Evolutionary conservation across 2,113 vertebrate species (phyloP), one percentile per base, ranked within the genome.

Genomic region (Charadrius vociferus): DNA sequence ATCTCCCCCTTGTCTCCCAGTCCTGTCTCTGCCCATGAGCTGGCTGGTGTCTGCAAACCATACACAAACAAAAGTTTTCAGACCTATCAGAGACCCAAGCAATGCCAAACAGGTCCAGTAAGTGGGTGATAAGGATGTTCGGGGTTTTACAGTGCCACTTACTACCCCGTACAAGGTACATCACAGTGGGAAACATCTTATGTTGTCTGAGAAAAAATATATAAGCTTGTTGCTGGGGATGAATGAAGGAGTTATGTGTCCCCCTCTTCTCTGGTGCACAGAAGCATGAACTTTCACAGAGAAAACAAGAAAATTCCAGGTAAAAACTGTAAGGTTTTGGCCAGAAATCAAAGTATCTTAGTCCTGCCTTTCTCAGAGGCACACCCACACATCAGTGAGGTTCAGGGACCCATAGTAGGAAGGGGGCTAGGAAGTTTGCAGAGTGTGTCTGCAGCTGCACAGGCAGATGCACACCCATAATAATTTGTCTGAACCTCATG

Each of bases 141-240:
- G 45, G 49, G 50, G 16, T 50, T 77, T 83, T 90, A 27, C 71
- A 58, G 2, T 70, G 58, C 24, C 34, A 6, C 50, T 84, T 79
- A 26, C 59, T 81, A 21, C 30, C 4, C 36, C 7, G 1, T n/a
- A n/a, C 18, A 41, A 34, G 26, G 22, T 6, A 14, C 1, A 0
- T 37, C 7, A 36, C 41, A 27, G 27, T 19, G 26, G 23, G n/a
- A 82, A 82, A 36, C 1, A 1, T 36, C 18, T 52, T 65, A 27
- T 4, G 4, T 30, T 34, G 26, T 7, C 53, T 58, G 49, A 83
- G 50, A 50, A 81, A 93, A 82, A 45, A 37, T 20, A 22, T 1
- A 4, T 18, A 19, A 77, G 8, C 21, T 63, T 83, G 14, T 52
- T 14, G 1, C 18, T 32, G 58, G 4, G 19, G 2, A 0, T 22